These are phyloP conservation scores for Melikaiella ostensackeni DNA, from an alignment of 2,888 invertebrate species.

Conservation along the genomic window DNA sequence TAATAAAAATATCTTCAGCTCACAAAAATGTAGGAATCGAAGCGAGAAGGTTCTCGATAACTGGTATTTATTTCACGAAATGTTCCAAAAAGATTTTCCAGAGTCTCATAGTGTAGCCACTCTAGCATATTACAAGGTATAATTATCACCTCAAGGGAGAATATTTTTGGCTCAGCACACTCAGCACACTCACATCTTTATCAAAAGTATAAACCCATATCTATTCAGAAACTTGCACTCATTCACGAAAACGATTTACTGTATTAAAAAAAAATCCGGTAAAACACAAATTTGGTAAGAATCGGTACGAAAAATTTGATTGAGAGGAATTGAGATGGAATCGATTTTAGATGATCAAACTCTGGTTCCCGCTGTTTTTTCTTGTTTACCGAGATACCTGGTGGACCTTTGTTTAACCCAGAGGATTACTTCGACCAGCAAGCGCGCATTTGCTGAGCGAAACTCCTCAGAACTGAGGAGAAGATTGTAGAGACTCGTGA, in stretches of 20 bases:
- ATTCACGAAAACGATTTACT: not conserved
- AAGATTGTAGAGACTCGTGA: constrained; percentile 67
- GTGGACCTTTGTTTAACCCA: constrained; percentile 9
- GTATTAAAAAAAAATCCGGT: not conserved
- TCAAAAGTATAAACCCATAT: not conserved
- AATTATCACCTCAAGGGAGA: not conserved
- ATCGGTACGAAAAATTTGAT: not conserved
- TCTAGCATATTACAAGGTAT: not conserved
- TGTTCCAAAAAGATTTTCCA: not conserved
- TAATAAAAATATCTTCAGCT: not conserved
- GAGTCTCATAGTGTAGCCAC: not conserved
- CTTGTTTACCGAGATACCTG: constrained; percentile 1
- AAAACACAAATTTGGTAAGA: not conserved
- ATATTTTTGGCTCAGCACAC: constrained; percentile 19
- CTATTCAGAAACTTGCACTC: not conserved
- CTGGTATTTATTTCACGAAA: not conserved
- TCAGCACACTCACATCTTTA: not conserved
- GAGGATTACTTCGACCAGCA: not conserved
- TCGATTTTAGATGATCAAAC: not conserved
- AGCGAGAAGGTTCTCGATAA: not conserved
- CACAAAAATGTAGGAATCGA: not conserved
- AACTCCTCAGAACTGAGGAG: constrained; percentile 64
- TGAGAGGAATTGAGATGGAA: not conserved
- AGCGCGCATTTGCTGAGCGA: constrained; percentile 42
- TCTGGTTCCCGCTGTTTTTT: not conserved